phyloP scores from a whole-genome alignment of 1,140 invertebrate species.

The Solenopsis fugax region DNA sequence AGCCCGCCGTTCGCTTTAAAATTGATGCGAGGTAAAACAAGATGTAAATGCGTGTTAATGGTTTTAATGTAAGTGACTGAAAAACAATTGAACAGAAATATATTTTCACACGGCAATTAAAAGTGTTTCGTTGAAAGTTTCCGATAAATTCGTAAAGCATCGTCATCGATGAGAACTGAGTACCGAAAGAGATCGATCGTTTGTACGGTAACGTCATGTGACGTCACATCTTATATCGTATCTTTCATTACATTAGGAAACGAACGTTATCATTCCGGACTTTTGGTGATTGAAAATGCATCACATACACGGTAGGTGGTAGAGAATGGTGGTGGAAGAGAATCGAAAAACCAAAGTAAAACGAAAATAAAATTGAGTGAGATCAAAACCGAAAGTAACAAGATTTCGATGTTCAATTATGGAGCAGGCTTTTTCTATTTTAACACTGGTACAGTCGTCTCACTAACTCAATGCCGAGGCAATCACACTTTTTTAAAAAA shows the following conservation, averaged over 20 bases:
- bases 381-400: constrained; percentile 45
- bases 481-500: background rate
- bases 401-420: constrained; percentile 45
- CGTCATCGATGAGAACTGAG: background rate
- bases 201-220: no score
- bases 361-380: constrained; percentile 50
- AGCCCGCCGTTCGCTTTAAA: background rate
- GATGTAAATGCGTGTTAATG: constrained; percentile 9
- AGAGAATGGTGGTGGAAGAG: background rate
- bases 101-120: background rate
- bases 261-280: background rate
- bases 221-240: background rate
- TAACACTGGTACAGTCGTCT: constrained; percentile 25
- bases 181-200: background rate
- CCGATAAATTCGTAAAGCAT: background rate
- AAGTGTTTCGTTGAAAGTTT: background rate
- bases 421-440: constrained; percentile 35
- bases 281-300: background rate
- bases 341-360: constrained; percentile 40
- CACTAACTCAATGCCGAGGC: constrained; percentile 34
- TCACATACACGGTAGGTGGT: background rate
- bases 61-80: background rate
- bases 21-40: constrained; percentile 29
- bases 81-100: background rate
- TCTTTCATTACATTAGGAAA: constrained; percentile 10